These are phyloP conservation scores for Plumapathes pennacea DNA, from an alignment of 92 coral and sea anemone genomes.

Conservation along the genomic window DNA sequence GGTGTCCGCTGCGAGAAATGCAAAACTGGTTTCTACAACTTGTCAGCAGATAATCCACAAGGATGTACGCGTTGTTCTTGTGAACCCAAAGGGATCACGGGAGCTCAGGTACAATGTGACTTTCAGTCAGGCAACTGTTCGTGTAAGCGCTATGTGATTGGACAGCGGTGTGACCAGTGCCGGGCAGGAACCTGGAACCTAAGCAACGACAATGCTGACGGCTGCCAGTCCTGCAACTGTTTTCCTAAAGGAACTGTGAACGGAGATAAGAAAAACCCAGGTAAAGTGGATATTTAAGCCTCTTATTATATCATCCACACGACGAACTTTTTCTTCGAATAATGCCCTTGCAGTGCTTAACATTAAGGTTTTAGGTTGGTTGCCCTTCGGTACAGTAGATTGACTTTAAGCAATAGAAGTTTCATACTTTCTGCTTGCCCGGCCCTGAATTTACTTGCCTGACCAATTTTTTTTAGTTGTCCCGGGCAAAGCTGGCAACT, in stretches of 20 bases:
- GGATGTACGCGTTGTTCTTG: constrained; percentile 83
- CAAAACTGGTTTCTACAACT: constrained; percentile 69
- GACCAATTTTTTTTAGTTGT: no score
- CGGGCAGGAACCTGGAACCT: constrained; percentile 70
- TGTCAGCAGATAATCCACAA: constrained; percentile 53
- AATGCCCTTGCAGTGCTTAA: no score
- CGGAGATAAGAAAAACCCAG: constrained; percentile 57
- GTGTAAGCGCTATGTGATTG: constrained; percentile 77
- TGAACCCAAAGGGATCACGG: constrained; percentile 84
- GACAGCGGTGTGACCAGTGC: constrained; percentile 79
- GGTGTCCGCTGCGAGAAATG: constrained; percentile 82
- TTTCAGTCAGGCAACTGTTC: constrained; percentile 79
- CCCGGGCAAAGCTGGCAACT: no score
- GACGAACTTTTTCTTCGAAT: no score
- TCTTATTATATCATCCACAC: no score
- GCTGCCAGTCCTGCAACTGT: constrained; percentile 84
- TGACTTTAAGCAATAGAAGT: no score
- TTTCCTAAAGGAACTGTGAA: constrained; percentile 73
- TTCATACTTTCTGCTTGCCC: no score
- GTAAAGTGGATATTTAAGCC: no score
- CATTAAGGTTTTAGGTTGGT: no score
- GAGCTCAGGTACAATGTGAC: constrained; percentile 72
- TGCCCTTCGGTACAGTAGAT: no score
- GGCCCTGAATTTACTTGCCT: no score
- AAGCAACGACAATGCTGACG: constrained; percentile 71